Percentiles rank a stretch among this genome's conserved stretches.
phyloP scores from a whole-genome alignment of 2,797 vertebrate species.

The Astyanax mexicanus region DNA sequence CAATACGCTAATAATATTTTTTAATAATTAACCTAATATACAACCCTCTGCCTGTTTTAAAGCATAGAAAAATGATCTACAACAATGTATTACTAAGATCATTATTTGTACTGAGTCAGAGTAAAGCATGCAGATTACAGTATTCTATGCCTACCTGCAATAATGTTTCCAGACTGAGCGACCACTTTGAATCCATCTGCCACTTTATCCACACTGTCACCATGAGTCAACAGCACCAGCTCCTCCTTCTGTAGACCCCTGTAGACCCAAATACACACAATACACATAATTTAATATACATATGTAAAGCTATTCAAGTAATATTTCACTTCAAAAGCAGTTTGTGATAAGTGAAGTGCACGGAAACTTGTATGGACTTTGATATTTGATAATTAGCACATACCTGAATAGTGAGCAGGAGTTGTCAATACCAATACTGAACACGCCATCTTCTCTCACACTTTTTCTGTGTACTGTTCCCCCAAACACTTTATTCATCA shows the following conservation, averaged over 20 bases:
- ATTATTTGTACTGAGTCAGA: too few species aligned
- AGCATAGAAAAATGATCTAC: too few species aligned
- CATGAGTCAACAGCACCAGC: conserved; percentile 93
- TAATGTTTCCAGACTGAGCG: conserved; percentile 94
- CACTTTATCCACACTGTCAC: conserved; percentile 98
- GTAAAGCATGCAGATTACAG: not conserved
- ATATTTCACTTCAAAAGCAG: not conserved
- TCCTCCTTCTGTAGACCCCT: conserved; percentile 98
- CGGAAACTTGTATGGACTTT: too few species aligned
- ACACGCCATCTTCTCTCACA: conserved; percentile 95
- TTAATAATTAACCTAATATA: too few species aligned
- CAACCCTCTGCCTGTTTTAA: too few species aligned
- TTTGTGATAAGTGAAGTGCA: too few species aligned
- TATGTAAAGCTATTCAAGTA: too few species aligned
- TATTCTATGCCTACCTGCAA: conserved; percentile 85
- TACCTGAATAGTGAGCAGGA: conserved; percentile 97
- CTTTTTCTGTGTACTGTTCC: conserved; percentile 97
- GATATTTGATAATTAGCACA: not conserved
- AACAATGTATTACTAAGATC: too few species aligned
- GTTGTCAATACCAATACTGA: conserved; percentile 93
- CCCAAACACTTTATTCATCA: conserved; percentile 99
- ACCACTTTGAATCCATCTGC: conserved; percentile 98
- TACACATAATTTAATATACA: not conserved
- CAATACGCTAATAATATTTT: too few species aligned
- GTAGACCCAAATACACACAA: conserved; percentile 9